Evolutionary conservation across 2,113 vertebrate species (phyloP), one percentile per base, ranked within the genome.

Genomic region (Tetrax tetrax): DNA sequence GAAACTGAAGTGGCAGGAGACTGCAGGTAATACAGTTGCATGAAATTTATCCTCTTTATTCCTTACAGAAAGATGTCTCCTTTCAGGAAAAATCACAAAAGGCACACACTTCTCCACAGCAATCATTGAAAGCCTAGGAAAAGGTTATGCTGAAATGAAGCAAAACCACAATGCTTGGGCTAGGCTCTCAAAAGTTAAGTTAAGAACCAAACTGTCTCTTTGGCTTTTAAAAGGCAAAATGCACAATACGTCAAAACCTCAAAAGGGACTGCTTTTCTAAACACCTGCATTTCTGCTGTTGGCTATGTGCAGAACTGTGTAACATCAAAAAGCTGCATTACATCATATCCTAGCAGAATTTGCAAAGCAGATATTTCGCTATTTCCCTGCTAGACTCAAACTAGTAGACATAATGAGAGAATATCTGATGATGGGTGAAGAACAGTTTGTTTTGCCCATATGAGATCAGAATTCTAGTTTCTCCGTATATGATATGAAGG

Each of bases 1-100:
- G 78, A 95, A 94, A 68, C 65, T 80, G 57, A 91, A 84, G 78
- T 78, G 43, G 41, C 23, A 95, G 85, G 35, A 93, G 31, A 83
- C n/a, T 68, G 54, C 17, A 87, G 57, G 48, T 80, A 87, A 85
- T 31, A 82, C 21, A 25, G 6, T 38, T 6, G 7, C 29, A 59
- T 37, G 24, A 75, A 92, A 91, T 78, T 47, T 75, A 68, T 68
- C 27, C 28, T 77, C 35, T 95, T 89, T 80, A 87, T 81, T 83
- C 64, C 43, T 83, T 25, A 83, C 13, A 63, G 69, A 76, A 75
- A 43, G 6, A 10, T 33, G 19, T 48, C 47, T 93, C 65, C 65
- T 54, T 72, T 87, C 56, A 77, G 54, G 43, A 87, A 90, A 84
- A 72, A 59, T 47, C 23, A 35, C 23, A 86, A 89, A 93, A 78